phyloP scores from a whole-genome alignment of 1,140 invertebrate genomes.

The Calephelis virginiensis region DNA sequence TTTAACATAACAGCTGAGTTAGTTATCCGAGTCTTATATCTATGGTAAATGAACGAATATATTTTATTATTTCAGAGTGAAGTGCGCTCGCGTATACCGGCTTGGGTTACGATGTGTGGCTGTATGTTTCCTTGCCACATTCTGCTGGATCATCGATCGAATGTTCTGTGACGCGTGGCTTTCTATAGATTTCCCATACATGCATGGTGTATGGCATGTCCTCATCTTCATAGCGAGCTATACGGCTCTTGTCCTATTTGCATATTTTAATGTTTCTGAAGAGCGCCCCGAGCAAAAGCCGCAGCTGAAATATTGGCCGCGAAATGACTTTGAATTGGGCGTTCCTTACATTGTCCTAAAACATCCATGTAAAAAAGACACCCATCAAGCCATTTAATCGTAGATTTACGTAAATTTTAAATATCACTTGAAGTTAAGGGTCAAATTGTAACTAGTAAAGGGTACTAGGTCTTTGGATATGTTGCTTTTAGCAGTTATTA shows the following conservation, averaged over 20 bases:
- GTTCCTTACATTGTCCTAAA: slow-evolving; percentile 85
- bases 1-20: no score
- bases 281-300: slow-evolving; percentile 85
- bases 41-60: background rate
- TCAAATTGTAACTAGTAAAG: no score
- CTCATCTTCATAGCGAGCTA: slow-evolving; percentile 89
- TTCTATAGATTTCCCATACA: slow-evolving; percentile 86
- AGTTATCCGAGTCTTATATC: no score
- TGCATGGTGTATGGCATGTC: slow-evolving; percentile 90
- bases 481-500: no score
- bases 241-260: slow-evolving; percentile 86
- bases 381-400: slow-evolving; percentile 73
- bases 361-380: slow-evolving; percentile 78
- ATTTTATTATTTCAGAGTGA: slow-evolving; percentile 77
- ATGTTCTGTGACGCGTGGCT: slow-evolving; percentile 89
- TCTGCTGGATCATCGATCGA: slow-evolving; percentile 88
- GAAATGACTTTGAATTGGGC: slow-evolving; percentile 86
- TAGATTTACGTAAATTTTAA: background rate
- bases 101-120: slow-evolving; percentile 83
- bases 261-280: slow-evolving; percentile 87
- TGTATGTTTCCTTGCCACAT: slow-evolving; percentile 84
- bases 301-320: slow-evolving; percentile 86
- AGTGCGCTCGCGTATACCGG: slow-evolving; percentile 81
- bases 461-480: no score
- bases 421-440: no score